Evolutionary conservation across 30 jellyfish, hydroid and myxozoan species (phyloP).

Genomic region (Euphysa ruthae): DNA sequence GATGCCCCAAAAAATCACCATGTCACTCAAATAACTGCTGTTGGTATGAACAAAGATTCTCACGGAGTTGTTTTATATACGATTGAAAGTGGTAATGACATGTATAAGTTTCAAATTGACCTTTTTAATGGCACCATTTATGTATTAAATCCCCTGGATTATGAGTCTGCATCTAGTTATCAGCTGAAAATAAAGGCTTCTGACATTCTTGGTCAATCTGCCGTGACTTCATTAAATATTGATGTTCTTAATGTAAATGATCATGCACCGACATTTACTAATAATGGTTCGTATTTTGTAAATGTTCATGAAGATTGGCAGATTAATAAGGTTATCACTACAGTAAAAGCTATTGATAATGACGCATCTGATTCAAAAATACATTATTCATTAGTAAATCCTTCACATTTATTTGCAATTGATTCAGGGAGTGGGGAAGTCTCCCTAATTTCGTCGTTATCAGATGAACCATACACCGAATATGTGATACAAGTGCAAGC

Average conservation of each 20-base stretch:
- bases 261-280: slow-evolving; percentile 61
- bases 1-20: background rate
- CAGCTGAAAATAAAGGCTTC: slow-evolving; percentile 12
- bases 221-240: slow-evolving; percentile 36
- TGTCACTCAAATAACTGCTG: slow-evolving; percentile 1
- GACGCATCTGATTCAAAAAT: slow-evolving; percentile 65
- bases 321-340: slow-evolving; percentile 22
- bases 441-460: background rate
- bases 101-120: slow-evolving; percentile 27
- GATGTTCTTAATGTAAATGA: slow-evolving; percentile 58
- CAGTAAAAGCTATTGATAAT: slow-evolving; percentile 63
- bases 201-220: background rate
- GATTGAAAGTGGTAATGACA: slow-evolving; percentile 65
- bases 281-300: slow-evolving; percentile 37
- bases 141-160: background rate
- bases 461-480: slow-evolving; percentile 7
- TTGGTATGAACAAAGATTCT: background rate
- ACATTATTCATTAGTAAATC: slow-evolving; percentile 25
- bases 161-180: background rate
- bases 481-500: slow-evolving; percentile 25
- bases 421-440: slow-evolving; percentile 13
- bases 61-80: slow-evolving; percentile 13
- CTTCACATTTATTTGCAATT: slow-evolving; percentile 1
- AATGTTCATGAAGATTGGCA: slow-evolving; percentile 54
- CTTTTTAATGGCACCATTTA: slow-evolving; percentile 23